phyloP scores from a whole-genome alignment of 1,140 invertebrate genomes.

The Drosophila repletoides region DNA sequence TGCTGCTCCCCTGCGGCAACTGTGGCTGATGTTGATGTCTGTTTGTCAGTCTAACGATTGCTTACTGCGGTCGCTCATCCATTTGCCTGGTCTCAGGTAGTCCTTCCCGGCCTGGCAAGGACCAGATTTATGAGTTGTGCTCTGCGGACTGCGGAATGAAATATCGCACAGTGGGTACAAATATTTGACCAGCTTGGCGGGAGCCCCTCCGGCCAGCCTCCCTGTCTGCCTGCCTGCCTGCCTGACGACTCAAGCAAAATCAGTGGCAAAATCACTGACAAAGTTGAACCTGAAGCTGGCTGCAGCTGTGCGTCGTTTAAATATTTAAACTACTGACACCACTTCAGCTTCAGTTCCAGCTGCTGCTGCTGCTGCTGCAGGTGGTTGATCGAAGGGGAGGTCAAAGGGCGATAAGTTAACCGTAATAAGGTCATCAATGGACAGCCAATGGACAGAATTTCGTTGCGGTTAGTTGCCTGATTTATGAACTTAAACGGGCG shows the following conservation, averaged over 20 bases:
- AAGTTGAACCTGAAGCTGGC: slow-evolving; percentile 24
- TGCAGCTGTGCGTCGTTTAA: slow-evolving; percentile 46
- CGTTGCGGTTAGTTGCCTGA: slow-evolving; percentile 64
- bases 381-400: background rate
- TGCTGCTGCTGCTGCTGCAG: background rate
- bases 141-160: slow-evolving; percentile 67
- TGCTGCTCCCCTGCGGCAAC: background rate
- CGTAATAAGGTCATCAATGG: slow-evolving; percentile 73
- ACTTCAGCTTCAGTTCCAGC: no score
- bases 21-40: slow-evolving; percentile 67
- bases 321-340: slow-evolving; percentile 52
- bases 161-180: slow-evolving; percentile 66
- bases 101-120: slow-evolving; percentile 6
- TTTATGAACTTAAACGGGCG: slow-evolving; percentile 62
- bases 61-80: slow-evolving; percentile 60
- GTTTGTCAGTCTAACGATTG: slow-evolving; percentile 77
- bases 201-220: background rate
- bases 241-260: slow-evolving; percentile 49
- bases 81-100: slow-evolving; percentile 40
- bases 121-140: slow-evolving; percentile 70
- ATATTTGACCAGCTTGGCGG: slow-evolving; percentile 63
- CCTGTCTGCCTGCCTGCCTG: no score
- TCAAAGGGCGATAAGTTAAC: slow-evolving; percentile 37
- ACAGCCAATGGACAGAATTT: slow-evolving; percentile 35
- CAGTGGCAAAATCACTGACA: slow-evolving; percentile 37